A percentile compares a stretch with the other conserved stretches of the same genome.
phyloP scores from a whole-genome alignment of 2,888 invertebrate genomes.

The Ochropacha duplaris region DNA sequence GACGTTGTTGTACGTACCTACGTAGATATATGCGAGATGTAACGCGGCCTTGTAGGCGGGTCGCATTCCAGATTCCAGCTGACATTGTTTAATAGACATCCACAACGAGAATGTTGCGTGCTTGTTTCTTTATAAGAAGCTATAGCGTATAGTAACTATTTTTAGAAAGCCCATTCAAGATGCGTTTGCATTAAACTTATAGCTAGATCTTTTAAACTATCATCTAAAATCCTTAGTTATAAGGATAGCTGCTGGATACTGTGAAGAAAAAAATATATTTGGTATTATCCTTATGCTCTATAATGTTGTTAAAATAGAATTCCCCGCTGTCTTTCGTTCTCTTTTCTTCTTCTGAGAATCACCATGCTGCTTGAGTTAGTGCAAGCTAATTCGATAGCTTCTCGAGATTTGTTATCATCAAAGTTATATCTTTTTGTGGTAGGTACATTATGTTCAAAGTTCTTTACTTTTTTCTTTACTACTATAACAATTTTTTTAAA shows the following conservation, averaged over 20 bases:
- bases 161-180: constrained; percentile 8
- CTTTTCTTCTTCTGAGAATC: too few relatives aligned
- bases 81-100: constrained; percentile 62
- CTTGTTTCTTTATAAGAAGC: constrained; percentile 24
- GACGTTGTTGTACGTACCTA: constrained; percentile 15
- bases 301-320: background rate
- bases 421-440: too few relatives aligned
- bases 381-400: too few relatives aligned
- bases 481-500: too few relatives aligned
- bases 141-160: constrained; percentile 18
- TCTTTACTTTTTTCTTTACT: too few relatives aligned
- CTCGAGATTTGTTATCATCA: too few relatives aligned
- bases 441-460: too few relatives aligned
- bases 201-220: background rate
- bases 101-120: constrained; percentile 37
- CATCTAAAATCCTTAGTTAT: background rate
- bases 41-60: constrained; percentile 75
- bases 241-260: background rate
- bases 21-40: constrained; percentile 38
- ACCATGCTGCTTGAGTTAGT: too few relatives aligned
- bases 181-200: background rate
- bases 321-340: too few relatives aligned
- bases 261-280: too few relatives aligned
- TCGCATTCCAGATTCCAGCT: constrained; percentile 77
- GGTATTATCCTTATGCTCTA: background rate